These are phyloP conservation scores for Nebria salina DNA, from an alignment of 2,888 invertebrate species.

Conservation along the genomic window DNA sequence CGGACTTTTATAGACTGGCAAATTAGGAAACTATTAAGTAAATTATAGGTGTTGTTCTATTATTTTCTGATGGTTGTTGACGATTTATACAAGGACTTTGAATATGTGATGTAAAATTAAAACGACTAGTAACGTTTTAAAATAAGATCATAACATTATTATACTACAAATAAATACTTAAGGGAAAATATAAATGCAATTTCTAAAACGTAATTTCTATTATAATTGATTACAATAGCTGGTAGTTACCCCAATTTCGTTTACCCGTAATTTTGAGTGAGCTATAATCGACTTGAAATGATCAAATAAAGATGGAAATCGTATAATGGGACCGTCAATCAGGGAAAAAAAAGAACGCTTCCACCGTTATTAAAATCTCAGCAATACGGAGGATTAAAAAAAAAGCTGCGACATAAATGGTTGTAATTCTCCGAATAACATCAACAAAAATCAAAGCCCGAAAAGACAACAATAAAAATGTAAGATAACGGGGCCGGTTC, in stretches of 20 bases:
- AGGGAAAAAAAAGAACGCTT: not conserved
- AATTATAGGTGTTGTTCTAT: slow-evolving; percentile 31
- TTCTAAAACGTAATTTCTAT: no score
- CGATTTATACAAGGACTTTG: not conserved
- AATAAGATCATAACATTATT: no score
- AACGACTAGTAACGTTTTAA: no score
- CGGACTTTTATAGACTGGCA: slow-evolving; percentile 42
- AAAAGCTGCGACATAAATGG: slow-evolving; percentile 17
- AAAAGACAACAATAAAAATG: slow-evolving; percentile 18
- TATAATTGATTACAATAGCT: not conserved
- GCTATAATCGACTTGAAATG: not conserved
- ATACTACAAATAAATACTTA: no score
- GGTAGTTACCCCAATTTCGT: not conserved
- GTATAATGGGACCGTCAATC: slow-evolving; percentile 2
- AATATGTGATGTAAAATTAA: not conserved
- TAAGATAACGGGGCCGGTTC: slow-evolving; percentile 10
- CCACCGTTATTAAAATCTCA: slow-evolving; percentile 13
- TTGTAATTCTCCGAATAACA: slow-evolving; percentile 37
- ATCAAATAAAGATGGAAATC: slow-evolving; percentile 1
- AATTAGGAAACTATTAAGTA: slow-evolving; percentile 43
- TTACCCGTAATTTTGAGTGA: not conserved
- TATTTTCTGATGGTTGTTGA: slow-evolving; percentile 5
- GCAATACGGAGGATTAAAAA: not conserved
- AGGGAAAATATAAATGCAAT: no score
- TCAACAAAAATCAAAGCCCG: slow-evolving; percentile 21